These are phyloP conservation scores for Drosophila athabasca DNA, from an alignment of 1,140 invertebrate species.

Conservation along the genomic window DNA sequence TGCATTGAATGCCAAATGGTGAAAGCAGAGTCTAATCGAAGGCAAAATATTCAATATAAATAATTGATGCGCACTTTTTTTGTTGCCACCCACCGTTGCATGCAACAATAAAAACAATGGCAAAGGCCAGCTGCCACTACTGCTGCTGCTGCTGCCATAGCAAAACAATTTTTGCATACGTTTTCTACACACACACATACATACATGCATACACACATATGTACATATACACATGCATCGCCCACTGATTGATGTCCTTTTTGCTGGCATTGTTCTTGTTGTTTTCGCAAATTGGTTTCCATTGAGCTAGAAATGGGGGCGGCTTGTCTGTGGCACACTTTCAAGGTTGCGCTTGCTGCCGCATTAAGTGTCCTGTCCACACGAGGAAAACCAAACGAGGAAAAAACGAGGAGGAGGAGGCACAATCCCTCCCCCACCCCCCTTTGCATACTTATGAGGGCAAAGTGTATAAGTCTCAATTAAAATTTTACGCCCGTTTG, in stretches of 20 bases:
- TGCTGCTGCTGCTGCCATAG: conserved; percentile 30
- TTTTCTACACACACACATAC: conserved; percentile 1
- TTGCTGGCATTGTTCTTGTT: conserved; percentile 50
- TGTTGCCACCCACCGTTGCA: neutral
- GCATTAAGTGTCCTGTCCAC: conserved; percentile 36
- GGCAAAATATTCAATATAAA: conserved; percentile 74
- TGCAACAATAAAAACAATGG: conserved; percentile 47
- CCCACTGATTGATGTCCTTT: conserved; percentile 69
- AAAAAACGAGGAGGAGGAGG: conserved; percentile 16
- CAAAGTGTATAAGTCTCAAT: conserved; percentile 70
- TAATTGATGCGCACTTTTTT: conserved; percentile 68
- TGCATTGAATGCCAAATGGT: conserved; percentile 50
- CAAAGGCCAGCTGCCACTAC: conserved; percentile 31
- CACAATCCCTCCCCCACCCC: conserved; percentile 21
- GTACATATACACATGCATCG: neutral
- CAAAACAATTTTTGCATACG: conserved; percentile 55
- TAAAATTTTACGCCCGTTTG: conserved; percentile 81
- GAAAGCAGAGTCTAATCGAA: conserved; percentile 67
- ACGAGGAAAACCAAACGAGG: conserved; percentile 13
- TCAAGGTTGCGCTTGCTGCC: conserved; percentile 69
- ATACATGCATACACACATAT: neutral
- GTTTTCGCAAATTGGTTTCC: conserved; percentile 54
- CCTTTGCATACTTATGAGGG: conserved; percentile 69
- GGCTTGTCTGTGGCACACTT: conserved; percentile 17
- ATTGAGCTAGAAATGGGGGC: conserved; percentile 21